These are phyloP conservation scores for Hydrotaea diabolus DNA, from an alignment of 2,888 invertebrate species.

Conservation along the genomic window DNA sequence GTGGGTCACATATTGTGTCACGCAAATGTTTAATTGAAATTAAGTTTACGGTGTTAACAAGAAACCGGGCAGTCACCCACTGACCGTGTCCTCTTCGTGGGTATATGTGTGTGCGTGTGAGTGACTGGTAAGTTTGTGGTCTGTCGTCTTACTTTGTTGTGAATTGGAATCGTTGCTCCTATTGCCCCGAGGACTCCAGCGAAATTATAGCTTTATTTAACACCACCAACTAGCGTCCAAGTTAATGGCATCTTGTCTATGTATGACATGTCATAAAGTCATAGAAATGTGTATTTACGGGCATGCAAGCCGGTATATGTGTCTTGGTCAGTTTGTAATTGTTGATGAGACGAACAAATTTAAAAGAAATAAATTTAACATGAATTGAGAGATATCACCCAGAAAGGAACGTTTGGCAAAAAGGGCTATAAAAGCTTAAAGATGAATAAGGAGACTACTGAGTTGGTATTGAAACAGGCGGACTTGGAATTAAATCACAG, in stretches of 20 bases:
- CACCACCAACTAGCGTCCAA: slow-evolving; percentile 54
- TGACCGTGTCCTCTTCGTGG: slow-evolving; percentile 18
- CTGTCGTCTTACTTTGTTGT: slow-evolving; percentile 29
- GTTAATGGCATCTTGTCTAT: slow-evolving; percentile 22
- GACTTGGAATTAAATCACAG: no score
- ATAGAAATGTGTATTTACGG: slow-evolving; percentile 23
- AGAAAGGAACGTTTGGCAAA: neutral
- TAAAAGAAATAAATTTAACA: neutral
- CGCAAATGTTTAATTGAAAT: slow-evolving; percentile 65
- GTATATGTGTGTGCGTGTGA: neutral
- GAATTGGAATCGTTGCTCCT: slow-evolving; percentile 29
- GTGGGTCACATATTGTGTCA: slow-evolving; percentile 59
- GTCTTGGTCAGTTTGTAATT: slow-evolving; percentile 29
- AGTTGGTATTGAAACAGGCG: no score
- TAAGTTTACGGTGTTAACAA: slow-evolving; percentile 62
- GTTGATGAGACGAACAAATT: slow-evolving; percentile 30
- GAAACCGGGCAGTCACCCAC: slow-evolving; percentile 26
- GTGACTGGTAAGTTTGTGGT: slow-evolving; percentile 12
- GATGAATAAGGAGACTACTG: no score
- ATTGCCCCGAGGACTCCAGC: neutral
- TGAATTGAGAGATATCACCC: neutral
- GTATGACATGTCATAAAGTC: slow-evolving; percentile 57
- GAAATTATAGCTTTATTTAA: slow-evolving; percentile 50
- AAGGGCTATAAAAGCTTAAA: no score
- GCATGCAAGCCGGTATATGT: neutral